Evolutionary conservation across 2,113 vertebrate species (phyloP).

Genomic region (Clarias macrocephalus): DNA sequence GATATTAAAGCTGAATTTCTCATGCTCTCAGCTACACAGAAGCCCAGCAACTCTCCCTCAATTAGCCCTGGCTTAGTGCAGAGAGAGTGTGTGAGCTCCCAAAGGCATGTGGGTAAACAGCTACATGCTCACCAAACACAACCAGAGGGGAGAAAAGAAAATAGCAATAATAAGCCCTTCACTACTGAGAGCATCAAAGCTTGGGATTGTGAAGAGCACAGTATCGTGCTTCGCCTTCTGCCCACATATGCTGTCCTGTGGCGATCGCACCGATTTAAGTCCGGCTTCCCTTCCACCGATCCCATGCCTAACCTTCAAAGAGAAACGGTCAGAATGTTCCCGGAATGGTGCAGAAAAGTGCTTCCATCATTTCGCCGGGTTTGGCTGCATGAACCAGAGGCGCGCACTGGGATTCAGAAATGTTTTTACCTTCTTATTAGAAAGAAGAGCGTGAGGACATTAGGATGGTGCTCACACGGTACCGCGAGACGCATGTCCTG

Average conservation of each 20-base stretch:
- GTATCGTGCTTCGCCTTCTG: neutral
- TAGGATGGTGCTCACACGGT: neutral
- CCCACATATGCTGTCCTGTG: constrained; percentile 12
- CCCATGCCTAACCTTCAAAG: constrained; percentile 24
- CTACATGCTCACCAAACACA: constrained; percentile 27
- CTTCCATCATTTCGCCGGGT: neutral
- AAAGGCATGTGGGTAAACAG: constrained; percentile 38
- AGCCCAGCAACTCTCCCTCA: constrained; percentile 22
- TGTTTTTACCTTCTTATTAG: neutral
- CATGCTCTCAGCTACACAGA: constrained; percentile 20
- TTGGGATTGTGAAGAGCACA: constrained; percentile 24
- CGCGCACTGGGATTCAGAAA: neutral
- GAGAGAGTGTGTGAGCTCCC: constrained; percentile 18
- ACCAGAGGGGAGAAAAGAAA: constrained; percentile 32
- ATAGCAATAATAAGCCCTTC: constrained; percentile 34
- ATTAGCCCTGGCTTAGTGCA: constrained; percentile 29
- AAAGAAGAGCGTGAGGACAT: neutral
- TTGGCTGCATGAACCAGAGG: neutral
- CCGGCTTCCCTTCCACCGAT: neutral
- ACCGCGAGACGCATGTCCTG: neutral
- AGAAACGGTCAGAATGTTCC: neutral
- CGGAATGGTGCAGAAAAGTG: neutral
- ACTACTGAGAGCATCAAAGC: constrained; percentile 44
- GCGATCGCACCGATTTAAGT: constrained; percentile 17
- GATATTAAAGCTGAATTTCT: constrained; percentile 18